Conservation (phyloP, 2,113 vertebrate species). For the Pyxicephalus adspersus region DNA sequence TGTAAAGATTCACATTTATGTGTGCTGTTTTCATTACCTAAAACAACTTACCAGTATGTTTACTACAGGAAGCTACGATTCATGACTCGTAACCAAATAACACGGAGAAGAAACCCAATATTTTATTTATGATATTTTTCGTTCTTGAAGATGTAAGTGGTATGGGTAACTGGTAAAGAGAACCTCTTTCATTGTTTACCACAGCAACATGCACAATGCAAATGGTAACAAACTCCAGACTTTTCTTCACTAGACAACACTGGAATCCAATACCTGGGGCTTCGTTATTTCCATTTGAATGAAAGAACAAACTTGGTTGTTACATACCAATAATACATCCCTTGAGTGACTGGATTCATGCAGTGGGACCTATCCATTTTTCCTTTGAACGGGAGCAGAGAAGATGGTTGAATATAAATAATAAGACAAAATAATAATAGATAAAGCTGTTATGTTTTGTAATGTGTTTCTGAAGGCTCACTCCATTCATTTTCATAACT, state of each 20-base stretch:
- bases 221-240: background rate
- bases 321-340: background rate
- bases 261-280: background rate
- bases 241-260: background rate
- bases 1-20: background rate
- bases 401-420: background rate
- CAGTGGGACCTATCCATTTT: background rate
- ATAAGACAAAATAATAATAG: background rate
- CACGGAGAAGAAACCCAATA: background rate
- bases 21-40: background rate
- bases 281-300: background rate
- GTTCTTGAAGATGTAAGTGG: background rate
- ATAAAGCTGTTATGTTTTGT: background rate
- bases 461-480: background rate
- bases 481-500: too few relatives aligned
- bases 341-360: background rate
- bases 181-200: background rate
- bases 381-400: background rate
- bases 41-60: slow-evolving; percentile 20
- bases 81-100: background rate
- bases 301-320: slow-evolving; percentile 7
- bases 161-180: background rate
- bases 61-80: slow-evolving; percentile 1
- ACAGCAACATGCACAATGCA: background rate
- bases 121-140: background rate